Percentiles rank a stretch among this genome's conserved stretches.
Evolutionary conservation across 2,797 vertebrate genomes (phyloP).

Genomic region (Micrastur ruficollis): DNA sequence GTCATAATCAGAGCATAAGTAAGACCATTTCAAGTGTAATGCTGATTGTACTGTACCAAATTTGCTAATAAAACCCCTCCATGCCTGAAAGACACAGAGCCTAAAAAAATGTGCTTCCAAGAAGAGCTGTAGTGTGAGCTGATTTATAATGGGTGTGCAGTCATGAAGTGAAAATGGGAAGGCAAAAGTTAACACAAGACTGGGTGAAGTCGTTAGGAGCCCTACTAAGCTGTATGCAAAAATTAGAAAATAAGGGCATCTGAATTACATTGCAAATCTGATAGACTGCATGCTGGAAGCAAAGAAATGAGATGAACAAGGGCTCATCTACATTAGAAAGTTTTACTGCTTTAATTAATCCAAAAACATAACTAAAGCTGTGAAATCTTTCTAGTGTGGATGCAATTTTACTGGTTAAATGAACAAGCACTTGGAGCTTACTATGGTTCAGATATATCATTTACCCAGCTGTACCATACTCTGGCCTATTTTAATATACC

Average conservation of each 20-base stretch:
- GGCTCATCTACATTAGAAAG: not conserved
- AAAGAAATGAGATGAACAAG: constrained; percentile 4
- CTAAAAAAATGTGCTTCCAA: not conserved
- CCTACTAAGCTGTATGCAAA: not conserved
- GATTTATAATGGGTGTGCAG: not conserved
- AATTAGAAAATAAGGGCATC: not conserved
- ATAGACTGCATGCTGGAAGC: not conserved
- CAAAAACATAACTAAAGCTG: constrained; percentile 30
- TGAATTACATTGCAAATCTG: not conserved
- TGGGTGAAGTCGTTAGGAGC: not conserved
- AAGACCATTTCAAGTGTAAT: not conserved
- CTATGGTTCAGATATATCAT: not conserved
- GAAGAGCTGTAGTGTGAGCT: not conserved
- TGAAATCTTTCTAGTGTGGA: constrained; percentile 20
- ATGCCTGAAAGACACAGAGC: not conserved
- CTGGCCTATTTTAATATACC: not conserved
- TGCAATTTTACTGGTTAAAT: constrained; percentile 9
- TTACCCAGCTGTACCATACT: not conserved
- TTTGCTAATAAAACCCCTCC: not conserved
- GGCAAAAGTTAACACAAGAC: not conserved
- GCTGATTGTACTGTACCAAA: not conserved
- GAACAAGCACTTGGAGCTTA: constrained; percentile 1
- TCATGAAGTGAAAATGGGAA: not conserved
- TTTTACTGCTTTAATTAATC: constrained; percentile 55
- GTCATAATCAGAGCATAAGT: not conserved